Base-by-base conservation (phyloP, 1,140 invertebrate species). In the Pseudomyrmex flavicornis region DNA sequence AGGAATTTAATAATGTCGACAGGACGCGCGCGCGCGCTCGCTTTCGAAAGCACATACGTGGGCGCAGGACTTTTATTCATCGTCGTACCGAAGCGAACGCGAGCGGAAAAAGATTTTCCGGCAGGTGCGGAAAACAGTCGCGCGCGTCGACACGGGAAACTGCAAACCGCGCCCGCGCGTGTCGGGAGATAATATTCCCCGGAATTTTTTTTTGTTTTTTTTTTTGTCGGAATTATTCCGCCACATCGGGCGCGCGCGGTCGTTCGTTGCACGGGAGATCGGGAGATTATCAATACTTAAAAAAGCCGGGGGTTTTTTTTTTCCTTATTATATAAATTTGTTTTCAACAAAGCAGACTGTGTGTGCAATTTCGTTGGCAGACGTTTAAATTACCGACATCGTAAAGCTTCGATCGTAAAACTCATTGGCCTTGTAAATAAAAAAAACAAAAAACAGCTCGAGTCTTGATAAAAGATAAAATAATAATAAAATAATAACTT, bases 1-100 rank as follows among this genome's bases (percentile, higher is more conserved):
- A 77, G 86, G 87, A 88, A 88, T 88, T 88, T 88, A 88, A 88
- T 88, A 88, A 88, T 85, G 70, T 54, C 54, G 52, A 56, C 35
- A 46, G 20, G 26, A 44, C 54, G 62, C 50, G 20, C 15, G 22
- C 52, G 2, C 58, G 44, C 73, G 52, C 54, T 44, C 58, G 56
- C 26, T 80, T 50, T 59, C 54, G 44, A 72, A 35, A 48, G 54
- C 76, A n/a, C 76, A n/a, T 61, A 76, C 56, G 54, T 70, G 66
- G 44, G 7, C 15, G 2, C 15, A 35, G 76, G 65, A 72, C 35
- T 80, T 80, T 80, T 80, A 80, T 80, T 80, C 66, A 80, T 80
- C 76, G 61, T 80, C 76, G 62, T 26, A 44, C 52, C 52, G 65
- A 48, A 26, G 63, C 54, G 65, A 20, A 10, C 15, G 20, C 63